Conservation (phyloP, 2,888 invertebrate species). For the Acanthosepion lycidas region DNA sequence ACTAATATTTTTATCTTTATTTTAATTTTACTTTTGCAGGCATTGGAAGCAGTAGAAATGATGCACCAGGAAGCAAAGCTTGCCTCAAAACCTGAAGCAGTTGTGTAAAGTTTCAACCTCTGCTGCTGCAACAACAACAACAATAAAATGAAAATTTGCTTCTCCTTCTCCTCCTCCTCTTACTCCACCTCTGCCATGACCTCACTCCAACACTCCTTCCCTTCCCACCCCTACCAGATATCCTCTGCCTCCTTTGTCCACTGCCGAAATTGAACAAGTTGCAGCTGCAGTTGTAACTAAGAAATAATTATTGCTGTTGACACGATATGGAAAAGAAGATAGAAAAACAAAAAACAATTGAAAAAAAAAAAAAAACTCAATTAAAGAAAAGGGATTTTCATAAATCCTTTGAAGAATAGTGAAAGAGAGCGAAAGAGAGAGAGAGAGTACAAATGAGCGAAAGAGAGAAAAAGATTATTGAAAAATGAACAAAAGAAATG, state of each 20-base stretch:
- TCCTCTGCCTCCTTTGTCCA: not conserved
- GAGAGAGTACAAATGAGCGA: not conserved
- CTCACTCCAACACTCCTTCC: not conserved
- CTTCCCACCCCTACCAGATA: not conserved
- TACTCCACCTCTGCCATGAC: not conserved
- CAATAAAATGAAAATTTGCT: not conserved
- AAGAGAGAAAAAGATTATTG: not conserved
- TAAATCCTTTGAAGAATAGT: not conserved
- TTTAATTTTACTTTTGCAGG: conserved; percentile 59
- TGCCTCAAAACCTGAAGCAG: conserved; percentile 73
- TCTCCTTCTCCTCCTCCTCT: not conserved
- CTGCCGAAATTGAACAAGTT: conserved; percentile 33
- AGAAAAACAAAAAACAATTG: not conserved
- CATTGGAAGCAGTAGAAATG: conserved; percentile 70
- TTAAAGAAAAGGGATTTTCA: not conserved
- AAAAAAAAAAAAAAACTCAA: not conserved
- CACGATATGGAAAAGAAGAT: not conserved
- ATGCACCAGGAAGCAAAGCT: conserved; percentile 72
- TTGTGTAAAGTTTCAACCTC: conserved; percentile 60
- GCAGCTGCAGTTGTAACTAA: not conserved
- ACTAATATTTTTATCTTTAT: too few species aligned
- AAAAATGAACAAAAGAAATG: not conserved
- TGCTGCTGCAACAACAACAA: not conserved
- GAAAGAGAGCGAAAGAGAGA: not conserved
- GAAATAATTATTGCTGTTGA: conserved; percentile 16